Evolutionary conservation across 2,113 vertebrate species (phyloP), one percentile per base, ranked within the genome.

Genomic region (Neoarius graeffei): DNA sequence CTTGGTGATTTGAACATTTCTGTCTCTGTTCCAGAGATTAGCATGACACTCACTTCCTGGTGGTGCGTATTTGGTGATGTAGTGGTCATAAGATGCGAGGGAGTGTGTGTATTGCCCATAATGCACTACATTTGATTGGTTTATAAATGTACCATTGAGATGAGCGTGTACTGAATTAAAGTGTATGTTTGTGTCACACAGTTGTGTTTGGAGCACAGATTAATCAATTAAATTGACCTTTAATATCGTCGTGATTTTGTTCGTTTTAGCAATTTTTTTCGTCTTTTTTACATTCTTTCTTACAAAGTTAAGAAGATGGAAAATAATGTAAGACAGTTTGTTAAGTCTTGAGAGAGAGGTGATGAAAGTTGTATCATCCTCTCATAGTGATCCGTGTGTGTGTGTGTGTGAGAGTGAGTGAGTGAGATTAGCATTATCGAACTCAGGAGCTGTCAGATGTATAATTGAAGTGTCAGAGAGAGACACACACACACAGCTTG

Each of bases 381-480:
- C 82, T 67, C 86, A 71, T 88, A 69, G 71, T 84, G 77, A 84
- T 84, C 56, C 90, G 86, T 89, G 23, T 89, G 64, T 90, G 88
- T 88, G 91, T 91, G 89, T 90, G 89, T 89, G 91, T 88, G 89
- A n/a, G n/a, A n/a, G n/a, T n/a, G n/a, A n/a, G n/a, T n/a, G n/a
- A n/a, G n/a, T n/a, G n/a, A n/a, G n/a, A n/a, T 93, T 93, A 92
- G 92, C 90, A 90, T 92, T 93, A 86, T 90, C 88, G 90, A 94
- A 93, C 93, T 88, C 91, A 89, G 86, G 90, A 59, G 35, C 91
- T 94, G 92, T 92, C 91, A 94, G 92, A 92, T 94, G 91, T 93
- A 89, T 93, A 94, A 95, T 94, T 94, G 92, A 93, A 92, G 89
- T 88, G 88, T 91, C 90, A 89, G 90, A 89, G 87, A 91, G 88